Base-by-base conservation (phyloP, 2,113 vertebrate genomes). In the Siniperca knerii region DNA sequence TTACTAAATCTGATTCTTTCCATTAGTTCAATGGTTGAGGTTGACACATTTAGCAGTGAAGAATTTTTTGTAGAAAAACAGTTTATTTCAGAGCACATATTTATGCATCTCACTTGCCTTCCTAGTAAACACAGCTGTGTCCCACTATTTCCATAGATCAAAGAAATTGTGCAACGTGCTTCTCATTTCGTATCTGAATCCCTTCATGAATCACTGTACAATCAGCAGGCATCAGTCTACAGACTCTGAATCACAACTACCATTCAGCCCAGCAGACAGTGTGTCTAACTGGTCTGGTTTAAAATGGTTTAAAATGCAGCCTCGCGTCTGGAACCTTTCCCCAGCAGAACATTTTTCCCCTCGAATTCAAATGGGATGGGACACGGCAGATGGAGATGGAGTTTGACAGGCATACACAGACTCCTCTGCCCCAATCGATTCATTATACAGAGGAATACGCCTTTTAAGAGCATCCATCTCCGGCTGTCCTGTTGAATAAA, bases 391-490 rank as follows among this genome's bases (percentile, higher is more conserved):
- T 25, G 77, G 74, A 88, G 89, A 93, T 86, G 75, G 76, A 66
- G 55, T 83, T 89, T 90, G 92, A 93, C 91, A 92, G 74, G 83
- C 84, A 33, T 67, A 70, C 65, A 76, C 81, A 21, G 16, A 29
- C 75, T 77, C 67, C 44, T 60, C 50, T 60, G 21, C 76, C 77
- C 57, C 48, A 62, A 92, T 92, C 68, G 87, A 93, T 92, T 87
- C 70, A 79, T 88, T 87, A 68, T 79, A 83, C 54, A 69, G 78
- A 81, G 83, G 81, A 85, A 87, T 72, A 62, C 15, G 67, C 40
- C 82, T 81, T 77, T 79, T 89, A 85, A 87, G 81, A 87, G 88
- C 84, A 81, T 68, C 76, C 74, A 25, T 66, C 78, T 60, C 73
- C 1, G 25, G 13, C 62, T 81, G 86, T 87, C 84, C 84, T 86